Conservation (phyloP, 2,888 invertebrate species). For the Salpingus planirostris region DNA sequence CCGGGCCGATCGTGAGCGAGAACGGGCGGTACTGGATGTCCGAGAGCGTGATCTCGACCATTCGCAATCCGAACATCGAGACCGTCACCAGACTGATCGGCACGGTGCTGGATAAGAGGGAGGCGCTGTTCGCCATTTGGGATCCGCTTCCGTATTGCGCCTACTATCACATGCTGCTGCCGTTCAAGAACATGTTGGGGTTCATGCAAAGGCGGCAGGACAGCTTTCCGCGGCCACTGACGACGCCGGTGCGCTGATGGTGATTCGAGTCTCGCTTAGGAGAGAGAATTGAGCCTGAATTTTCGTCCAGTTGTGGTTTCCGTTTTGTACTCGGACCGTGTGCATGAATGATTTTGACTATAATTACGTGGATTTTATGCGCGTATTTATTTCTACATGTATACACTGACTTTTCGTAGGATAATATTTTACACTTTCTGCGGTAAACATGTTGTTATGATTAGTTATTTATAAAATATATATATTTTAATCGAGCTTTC, state of each 20-base stretch:
- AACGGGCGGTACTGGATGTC: constrained; percentile 51
- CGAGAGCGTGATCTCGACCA: constrained; percentile 46
- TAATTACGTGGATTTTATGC: too few species aligned
- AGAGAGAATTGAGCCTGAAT: constrained; percentile 36
- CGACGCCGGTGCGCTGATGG: constrained; percentile 35
- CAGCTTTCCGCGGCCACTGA: constrained; percentile 36
- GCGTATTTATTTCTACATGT: too few species aligned
- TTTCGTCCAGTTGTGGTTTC: constrained; percentile 2
- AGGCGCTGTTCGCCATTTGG: constrained; percentile 75
- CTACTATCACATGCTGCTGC: constrained; percentile 73
- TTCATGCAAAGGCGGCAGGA: constrained; percentile 45
- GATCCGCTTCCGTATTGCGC: constrained; percentile 81
- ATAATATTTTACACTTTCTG: constrained; percentile 8
- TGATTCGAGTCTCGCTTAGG: constrained; percentile 23
- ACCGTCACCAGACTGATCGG: constrained; percentile 53
- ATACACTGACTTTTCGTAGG: too few species aligned
- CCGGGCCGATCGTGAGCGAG: constrained; percentile 44
- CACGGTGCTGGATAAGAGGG: constrained; percentile 66
- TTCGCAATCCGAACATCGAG: constrained; percentile 43
- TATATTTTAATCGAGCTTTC: constrained; percentile 4
- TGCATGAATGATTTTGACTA: too few species aligned
- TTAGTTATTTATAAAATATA: constrained; percentile 14
- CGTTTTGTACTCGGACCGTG: background rate
- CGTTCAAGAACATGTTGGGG: constrained; percentile 51
- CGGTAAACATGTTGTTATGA: constrained; percentile 13